phyloP scores from a whole-genome alignment of 1,140 invertebrate genomes.

The Copidosoma floridanum region DNA sequence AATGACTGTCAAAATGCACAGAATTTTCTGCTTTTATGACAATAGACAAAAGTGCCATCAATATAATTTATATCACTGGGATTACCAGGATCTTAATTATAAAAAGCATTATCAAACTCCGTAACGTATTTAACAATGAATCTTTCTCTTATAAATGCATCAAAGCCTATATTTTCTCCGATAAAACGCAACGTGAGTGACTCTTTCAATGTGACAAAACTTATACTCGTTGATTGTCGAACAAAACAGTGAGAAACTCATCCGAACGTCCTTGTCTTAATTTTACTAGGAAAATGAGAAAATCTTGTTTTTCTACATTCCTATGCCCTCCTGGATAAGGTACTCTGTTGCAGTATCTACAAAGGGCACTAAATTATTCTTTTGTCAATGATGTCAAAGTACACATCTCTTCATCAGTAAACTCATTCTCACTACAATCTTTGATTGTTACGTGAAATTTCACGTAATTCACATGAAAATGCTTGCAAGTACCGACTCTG shows the following conservation, averaged over 20 bases:
- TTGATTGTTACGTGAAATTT: not conserved
- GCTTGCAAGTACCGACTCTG: slow-evolving; percentile 10
- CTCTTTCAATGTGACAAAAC: slow-evolving; percentile 12
- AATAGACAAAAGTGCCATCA: not conserved
- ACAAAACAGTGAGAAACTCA: slow-evolving; percentile 22
- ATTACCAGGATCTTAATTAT: not conserved
- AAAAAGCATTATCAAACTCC: not conserved
- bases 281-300: slow-evolving; percentile 26
- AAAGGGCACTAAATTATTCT: slow-evolving; percentile 4
- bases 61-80: not conserved
- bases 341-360: slow-evolving; percentile 14
- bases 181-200: slow-evolving; percentile 17
- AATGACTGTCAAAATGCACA: not conserved
- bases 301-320: slow-evolving; percentile 13
- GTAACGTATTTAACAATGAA: not conserved
- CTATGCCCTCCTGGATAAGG: not conserved
- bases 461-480: slow-evolving; percentile 20
- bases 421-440: slow-evolving; percentile 9
- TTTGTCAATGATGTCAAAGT: not conserved
- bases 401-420: slow-evolving; percentile 14
- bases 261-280: slow-evolving; percentile 23
- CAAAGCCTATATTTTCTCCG: not conserved
- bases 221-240: slow-evolving; percentile 12
- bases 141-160: not conserved
- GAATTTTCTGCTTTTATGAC: not conserved